Conservation (phyloP, 1,140 invertebrate species). For the Meloidogyne chitwoodi region DNA sequence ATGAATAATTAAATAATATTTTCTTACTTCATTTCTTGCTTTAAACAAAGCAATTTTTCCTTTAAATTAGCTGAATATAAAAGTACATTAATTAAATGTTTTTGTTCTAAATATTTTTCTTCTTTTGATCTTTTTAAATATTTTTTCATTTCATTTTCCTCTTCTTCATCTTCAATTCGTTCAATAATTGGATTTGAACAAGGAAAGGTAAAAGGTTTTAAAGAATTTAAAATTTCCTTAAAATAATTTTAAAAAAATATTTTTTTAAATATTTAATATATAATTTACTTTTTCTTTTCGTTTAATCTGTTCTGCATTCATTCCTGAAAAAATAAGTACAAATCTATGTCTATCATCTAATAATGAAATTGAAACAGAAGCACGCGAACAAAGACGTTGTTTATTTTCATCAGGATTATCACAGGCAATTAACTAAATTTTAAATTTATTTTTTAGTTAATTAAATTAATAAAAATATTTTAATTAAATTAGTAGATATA, state of each 20-base stretch:
- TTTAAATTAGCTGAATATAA: slow-evolving; percentile 53
- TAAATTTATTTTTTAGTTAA: background rate
- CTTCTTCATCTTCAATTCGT: slow-evolving; percentile 39
- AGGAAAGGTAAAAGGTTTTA: slow-evolving; percentile 46
- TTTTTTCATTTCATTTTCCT: slow-evolving; percentile 4
- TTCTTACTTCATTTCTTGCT: slow-evolving; percentile 49
- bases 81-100: slow-evolving; percentile 34
- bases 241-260: too few relatives aligned
- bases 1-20: background rate
- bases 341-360: slow-evolving; percentile 52
- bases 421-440: slow-evolving; percentile 40
- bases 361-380: slow-evolving; percentile 48
- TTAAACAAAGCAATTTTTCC: slow-evolving; percentile 50
- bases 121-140: slow-evolving; percentile 4
- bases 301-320: slow-evolving; percentile 45
- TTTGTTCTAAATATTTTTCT: slow-evolving; percentile 16
- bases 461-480: background rate
- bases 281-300: slow-evolving; percentile 42
- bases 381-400: slow-evolving; percentile 45
- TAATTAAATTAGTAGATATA: too few relatives aligned
- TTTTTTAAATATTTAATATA: too few relatives aligned
- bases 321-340: slow-evolving; percentile 39
- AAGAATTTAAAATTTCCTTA: slow-evolving; percentile 42
- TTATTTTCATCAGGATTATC: slow-evolving; percentile 41
- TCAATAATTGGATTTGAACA: slow-evolving; percentile 49